A percentile compares a stretch with the other conserved stretches of the same genome.
phyloP scores from a whole-genome alignment of 2,888 invertebrate species.

The Heteropelma amictum region DNA sequence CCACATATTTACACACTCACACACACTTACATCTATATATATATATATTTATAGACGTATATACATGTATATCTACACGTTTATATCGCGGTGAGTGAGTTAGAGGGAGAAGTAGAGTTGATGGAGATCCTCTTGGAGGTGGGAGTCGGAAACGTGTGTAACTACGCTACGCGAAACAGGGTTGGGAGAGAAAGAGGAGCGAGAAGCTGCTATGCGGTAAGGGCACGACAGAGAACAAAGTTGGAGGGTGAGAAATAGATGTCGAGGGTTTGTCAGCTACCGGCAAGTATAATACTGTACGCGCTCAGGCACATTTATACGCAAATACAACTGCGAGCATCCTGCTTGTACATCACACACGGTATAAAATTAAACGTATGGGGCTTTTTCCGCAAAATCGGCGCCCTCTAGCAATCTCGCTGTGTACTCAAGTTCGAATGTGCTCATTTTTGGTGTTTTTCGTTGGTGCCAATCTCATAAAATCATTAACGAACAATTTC shows the following conservation, averaged over 20 bases:
- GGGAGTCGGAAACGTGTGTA: slow-evolving; percentile 26
- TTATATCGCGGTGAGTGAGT: slow-evolving; percentile 7
- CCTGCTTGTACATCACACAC: too few relatives aligned
- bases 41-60: background rate
- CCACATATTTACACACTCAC: too few relatives aligned
- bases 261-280: slow-evolving; percentile 75
- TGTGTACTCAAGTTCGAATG: too few relatives aligned
- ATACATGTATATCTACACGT: background rate
- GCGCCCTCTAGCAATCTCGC: too few relatives aligned
- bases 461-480: too few relatives aligned
- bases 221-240: slow-evolving; percentile 32
- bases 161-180: background rate
- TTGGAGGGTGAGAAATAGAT: slow-evolving; percentile 68
- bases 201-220: too few relatives aligned
- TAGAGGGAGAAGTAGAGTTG: slow-evolving; percentile 38
- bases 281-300: slow-evolving; percentile 71
- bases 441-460: too few relatives aligned
- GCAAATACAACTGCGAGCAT: slow-evolving; percentile 15
- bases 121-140: slow-evolving; percentile 5
- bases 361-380: too few relatives aligned
- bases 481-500: too few relatives aligned
- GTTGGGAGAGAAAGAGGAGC: too few relatives aligned
- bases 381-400: too few relatives aligned
- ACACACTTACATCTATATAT: too few relatives aligned
- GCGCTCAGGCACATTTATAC: slow-evolving; percentile 52